Conservation (phyloP, 2,797 vertebrate species). For the Hyperoplus lanceolatus region DNA sequence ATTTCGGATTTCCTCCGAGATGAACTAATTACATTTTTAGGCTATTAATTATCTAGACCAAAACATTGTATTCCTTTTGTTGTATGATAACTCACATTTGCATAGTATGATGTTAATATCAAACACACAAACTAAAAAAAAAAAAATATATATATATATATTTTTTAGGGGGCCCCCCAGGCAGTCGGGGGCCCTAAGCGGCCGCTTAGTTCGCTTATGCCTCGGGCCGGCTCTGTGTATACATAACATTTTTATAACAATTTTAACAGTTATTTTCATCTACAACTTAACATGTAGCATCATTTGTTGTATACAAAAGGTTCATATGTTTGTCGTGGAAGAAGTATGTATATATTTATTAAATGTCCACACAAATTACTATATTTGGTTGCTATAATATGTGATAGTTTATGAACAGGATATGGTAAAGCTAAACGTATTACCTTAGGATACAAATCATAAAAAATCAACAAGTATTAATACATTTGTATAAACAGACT, state of each 20-base stretch:
- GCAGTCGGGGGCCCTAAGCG: no score
- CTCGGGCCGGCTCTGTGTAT: no score
- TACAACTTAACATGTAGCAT: neutral
- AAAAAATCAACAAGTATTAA: conserved; percentile 40
- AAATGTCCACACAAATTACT: neutral
- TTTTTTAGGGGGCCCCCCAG: no score
- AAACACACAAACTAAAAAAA: no score
- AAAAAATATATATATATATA: no score
- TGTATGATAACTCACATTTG: no score
- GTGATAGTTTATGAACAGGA: neutral
- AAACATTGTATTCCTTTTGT: no score
- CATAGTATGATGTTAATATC: no score
- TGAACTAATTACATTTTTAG: no score
- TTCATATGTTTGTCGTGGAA: neutral
- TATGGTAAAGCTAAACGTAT: neutral
- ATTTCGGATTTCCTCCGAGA: no score
- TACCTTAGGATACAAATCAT: neutral
- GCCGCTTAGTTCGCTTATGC: no score
- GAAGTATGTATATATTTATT: conserved; percentile 4
- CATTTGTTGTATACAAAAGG: neutral
- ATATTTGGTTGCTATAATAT: neutral
- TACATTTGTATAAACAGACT: conserved; percentile 11
- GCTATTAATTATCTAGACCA: no score
- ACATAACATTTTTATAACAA: neutral
- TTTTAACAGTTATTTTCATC: neutral